phyloP scores from a whole-genome alignment of 2,797 vertebrate genomes.

The Xiphophorus birchmanni region DNA sequence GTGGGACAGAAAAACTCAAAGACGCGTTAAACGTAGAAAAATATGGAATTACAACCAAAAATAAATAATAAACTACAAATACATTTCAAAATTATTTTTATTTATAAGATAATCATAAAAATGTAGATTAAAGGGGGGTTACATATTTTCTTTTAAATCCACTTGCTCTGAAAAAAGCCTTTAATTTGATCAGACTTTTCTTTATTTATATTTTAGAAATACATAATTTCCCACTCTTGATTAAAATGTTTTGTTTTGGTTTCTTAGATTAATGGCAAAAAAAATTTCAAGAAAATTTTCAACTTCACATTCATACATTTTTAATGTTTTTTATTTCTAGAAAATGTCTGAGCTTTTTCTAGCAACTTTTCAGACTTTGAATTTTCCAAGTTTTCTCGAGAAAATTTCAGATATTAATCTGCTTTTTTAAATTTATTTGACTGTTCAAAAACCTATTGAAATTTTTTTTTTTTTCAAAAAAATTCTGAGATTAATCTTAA shows the following conservation, averaged over 20 bases:
- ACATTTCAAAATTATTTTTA: not conserved
- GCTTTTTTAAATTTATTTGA: too few species aligned
- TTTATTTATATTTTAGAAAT: not conserved
- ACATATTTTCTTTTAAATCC: not conserved
- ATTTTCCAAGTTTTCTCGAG: too few species aligned
- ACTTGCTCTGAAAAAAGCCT: not conserved
- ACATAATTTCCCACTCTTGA: not conserved
- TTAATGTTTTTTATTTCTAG: too few species aligned
- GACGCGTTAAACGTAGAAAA: not conserved
- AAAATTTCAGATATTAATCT: too few species aligned
- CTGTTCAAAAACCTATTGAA: too few species aligned
- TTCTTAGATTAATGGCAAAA: not conserved
- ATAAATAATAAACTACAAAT: not conserved
- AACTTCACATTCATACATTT: too few species aligned
- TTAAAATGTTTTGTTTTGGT: not conserved
- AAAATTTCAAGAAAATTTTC: not conserved
- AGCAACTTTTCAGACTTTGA: too few species aligned
- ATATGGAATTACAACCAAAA: not conserved
- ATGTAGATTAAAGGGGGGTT: not conserved
- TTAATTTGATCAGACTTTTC: not conserved
- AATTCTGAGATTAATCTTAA: too few species aligned
- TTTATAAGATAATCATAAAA: not conserved
- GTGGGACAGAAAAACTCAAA: not conserved
- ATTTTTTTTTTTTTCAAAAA: too few species aligned
- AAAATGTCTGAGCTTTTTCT: too few species aligned